phyloP scores from a whole-genome alignment of 2,888 invertebrate genomes.

The Dicyrtoma fusca region DNA sequence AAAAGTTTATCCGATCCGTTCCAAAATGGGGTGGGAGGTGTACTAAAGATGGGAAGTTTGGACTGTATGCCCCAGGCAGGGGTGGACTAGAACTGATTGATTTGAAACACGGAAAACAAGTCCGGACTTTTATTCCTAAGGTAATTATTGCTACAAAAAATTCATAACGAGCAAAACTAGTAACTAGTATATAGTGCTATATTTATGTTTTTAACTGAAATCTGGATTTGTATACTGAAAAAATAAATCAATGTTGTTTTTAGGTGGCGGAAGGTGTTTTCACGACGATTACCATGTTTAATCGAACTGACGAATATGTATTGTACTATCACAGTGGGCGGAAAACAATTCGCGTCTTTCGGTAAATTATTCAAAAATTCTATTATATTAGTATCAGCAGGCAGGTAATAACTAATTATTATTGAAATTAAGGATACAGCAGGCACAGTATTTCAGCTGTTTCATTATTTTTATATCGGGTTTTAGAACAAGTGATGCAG shows the following conservation, averaged over 20 bases:
- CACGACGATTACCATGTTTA: conserved; percentile 92
- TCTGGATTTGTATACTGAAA: not conserved
- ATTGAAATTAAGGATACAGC: not conserved
- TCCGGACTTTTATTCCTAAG: conserved; percentile 87
- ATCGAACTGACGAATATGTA: conserved; percentile 86
- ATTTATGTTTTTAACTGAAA: not conserved
- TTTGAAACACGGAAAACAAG: conserved; percentile 83
- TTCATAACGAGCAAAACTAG: no score
- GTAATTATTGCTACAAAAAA: no score
- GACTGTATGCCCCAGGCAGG: conserved; percentile 87
- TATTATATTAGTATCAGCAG: no score
- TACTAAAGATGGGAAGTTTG: conserved; percentile 84
- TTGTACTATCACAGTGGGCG: conserved; percentile 95
- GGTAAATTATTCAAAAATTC: no score
- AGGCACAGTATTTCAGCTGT: no score
- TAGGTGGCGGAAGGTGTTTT: conserved; percentile 92
- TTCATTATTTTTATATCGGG: no score
- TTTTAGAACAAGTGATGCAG: conserved; percentile 79
- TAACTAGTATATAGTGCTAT: not conserved
- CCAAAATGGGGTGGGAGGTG: conserved; percentile 91
- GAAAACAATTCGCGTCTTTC: conserved; percentile 89
- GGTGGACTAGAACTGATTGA: conserved; percentile 93
- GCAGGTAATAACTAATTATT: not conserved
- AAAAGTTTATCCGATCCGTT: conserved; percentile 82
- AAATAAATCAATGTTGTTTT: not conserved